A percentile compares a stretch with the other conserved stretches of the same genome.
phyloP scores from a whole-genome alignment of 2,888 invertebrate species.

The Noctua fimbriata region DNA sequence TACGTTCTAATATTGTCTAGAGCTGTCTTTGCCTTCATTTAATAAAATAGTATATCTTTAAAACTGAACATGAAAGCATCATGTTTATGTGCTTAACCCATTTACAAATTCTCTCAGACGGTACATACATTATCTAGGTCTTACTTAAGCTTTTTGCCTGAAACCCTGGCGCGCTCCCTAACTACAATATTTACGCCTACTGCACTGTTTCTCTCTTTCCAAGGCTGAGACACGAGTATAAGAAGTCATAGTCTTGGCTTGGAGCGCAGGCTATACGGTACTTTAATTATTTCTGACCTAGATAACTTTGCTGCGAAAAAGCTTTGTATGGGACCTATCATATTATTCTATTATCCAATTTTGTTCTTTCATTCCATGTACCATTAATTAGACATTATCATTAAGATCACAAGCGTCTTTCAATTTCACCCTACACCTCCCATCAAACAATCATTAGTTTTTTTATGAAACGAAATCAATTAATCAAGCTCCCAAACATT shows the following conservation, averaged over 20 bases:
- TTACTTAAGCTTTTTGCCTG: constrained; percentile 9
- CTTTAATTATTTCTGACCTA: too few relatives aligned
- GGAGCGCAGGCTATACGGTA: neutral
- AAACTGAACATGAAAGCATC: neutral
- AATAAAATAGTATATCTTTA: neutral
- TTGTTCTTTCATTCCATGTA: neutral
- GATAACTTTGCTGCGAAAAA: too few relatives aligned
- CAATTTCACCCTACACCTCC: neutral
- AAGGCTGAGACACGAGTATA: neutral
- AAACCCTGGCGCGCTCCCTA: constrained; percentile 23
- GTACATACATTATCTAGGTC: neutral
- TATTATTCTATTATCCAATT: neutral
- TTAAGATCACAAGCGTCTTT: neutral
- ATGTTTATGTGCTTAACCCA: neutral
- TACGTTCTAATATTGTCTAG: neutral
- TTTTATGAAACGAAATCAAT: neutral
- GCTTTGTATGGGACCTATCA: neutral
- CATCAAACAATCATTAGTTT: too few relatives aligned
- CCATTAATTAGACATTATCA: neutral
- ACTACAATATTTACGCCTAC: constrained; percentile 54
- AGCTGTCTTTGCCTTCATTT: neutral
- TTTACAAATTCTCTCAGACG: constrained; percentile 3
- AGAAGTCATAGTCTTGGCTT: neutral
- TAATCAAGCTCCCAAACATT: neutral
- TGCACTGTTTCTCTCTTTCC: neutral